Conservation (phyloP, 1,140 invertebrate genomes). For the Oedothorax gibbosus region DNA sequence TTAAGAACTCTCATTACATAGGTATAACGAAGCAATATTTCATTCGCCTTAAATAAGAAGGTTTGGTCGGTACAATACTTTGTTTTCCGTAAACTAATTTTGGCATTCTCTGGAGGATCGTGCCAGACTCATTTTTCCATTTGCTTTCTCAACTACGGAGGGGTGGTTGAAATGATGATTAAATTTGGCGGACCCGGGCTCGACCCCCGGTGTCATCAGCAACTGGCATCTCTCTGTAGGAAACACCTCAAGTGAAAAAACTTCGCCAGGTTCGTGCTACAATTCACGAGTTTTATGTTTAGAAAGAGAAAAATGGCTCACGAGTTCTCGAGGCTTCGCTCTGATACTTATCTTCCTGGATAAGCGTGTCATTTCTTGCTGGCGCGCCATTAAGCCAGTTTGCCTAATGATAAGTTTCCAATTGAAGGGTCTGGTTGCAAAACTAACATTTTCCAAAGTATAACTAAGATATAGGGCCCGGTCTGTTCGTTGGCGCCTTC, state of each 20-base stretch:
- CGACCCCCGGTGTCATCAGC: constrained; percentile 54
- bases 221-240: constrained; percentile 12
- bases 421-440: neutral
- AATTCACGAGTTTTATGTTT: constrained; percentile 53
- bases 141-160: constrained; percentile 36
- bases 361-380: constrained; percentile 46
- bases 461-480: too few relatives aligned
- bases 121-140: constrained; percentile 52
- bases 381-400: constrained; percentile 47
- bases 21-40: constrained; percentile 43
- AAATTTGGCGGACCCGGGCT: constrained; percentile 43
- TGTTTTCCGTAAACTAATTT: constrained; percentile 55
- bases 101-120: constrained; percentile 34
- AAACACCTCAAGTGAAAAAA: constrained; percentile 52
- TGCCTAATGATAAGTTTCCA: constrained; percentile 56
- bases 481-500: too few relatives aligned
- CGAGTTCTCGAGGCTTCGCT: constrained; percentile 13
- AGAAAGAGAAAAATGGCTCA: constrained; percentile 47
- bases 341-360: constrained; percentile 36
- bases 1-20: neutral
- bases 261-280: constrained; percentile 46
- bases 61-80: constrained; percentile 36
- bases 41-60: neutral
- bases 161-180: constrained; percentile 41
- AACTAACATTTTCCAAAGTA: too few relatives aligned